A percentile compares a stretch with the other conserved stretches of the same genome.
phyloP scores from a whole-genome alignment of 2,888 invertebrate species.

The Resseliella maxima region DNA sequence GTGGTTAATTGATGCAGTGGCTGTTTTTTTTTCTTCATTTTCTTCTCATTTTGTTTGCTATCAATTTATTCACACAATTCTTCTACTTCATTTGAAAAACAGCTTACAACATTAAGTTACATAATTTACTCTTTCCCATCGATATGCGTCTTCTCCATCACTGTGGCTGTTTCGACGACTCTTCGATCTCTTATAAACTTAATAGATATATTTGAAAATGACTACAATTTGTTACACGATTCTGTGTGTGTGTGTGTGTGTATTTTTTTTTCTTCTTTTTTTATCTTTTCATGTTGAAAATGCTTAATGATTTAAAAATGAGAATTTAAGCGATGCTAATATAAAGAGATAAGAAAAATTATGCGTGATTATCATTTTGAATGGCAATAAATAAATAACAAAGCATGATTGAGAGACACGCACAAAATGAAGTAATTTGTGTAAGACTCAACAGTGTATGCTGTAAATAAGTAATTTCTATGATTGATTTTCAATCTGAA shows the following conservation, averaged over 20 bases:
- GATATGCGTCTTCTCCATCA: neutral
- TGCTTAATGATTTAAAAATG: neutral
- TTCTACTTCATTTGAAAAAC: constrained; percentile 9
- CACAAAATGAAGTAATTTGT: neutral
- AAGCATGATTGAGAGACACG: neutral
- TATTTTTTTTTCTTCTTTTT: too few relatives aligned
- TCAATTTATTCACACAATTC: constrained; percentile 36
- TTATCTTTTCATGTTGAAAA: neutral
- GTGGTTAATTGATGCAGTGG: neutral
- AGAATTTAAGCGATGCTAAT: neutral
- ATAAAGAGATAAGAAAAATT: neutral
- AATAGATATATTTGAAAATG: neutral
- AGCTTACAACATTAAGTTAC: neutral
- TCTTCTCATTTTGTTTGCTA: neutral
- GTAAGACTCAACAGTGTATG: too few relatives aligned
- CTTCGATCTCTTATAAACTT: neutral
- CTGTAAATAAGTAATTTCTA: neutral
- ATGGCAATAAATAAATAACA: neutral
- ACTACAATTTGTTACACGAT: constrained; percentile 8
- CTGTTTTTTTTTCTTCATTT: neutral
- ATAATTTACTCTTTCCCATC: neutral
- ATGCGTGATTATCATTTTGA: neutral
- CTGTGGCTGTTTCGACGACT: neutral
- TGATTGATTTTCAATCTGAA: neutral
- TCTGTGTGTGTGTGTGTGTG: neutral